These are phyloP conservation scores for Drosophila bifasciata DNA, from an alignment of 1,140 invertebrate species.

Conservation along the genomic window DNA sequence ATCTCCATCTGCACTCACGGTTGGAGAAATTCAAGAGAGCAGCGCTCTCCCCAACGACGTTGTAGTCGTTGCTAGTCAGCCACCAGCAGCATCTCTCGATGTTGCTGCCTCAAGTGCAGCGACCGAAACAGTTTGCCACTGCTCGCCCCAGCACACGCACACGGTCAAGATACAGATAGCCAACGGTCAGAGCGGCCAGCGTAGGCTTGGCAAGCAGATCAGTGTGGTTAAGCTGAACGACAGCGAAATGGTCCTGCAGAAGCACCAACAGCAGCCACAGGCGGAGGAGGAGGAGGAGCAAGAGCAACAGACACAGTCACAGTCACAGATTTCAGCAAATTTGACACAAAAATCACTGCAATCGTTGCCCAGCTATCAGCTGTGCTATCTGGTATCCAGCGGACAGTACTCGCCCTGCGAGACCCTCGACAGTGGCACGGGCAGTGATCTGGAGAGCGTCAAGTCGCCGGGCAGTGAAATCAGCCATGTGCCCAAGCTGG, in stretches of 20 bases:
- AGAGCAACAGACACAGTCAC: slow-evolving; percentile 13
- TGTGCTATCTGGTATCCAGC: slow-evolving; percentile 88
- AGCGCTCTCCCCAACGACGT: slow-evolving; percentile 31
- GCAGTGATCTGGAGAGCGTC: slow-evolving; percentile 89
- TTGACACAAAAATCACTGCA: too few relatives aligned
- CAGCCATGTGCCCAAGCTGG: slow-evolving; percentile 80
- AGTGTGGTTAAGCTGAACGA: slow-evolving; percentile 70
- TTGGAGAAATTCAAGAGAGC: slow-evolving; percentile 49
- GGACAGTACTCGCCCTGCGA: slow-evolving; percentile 92
- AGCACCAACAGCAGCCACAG: slow-evolving; percentile 25
- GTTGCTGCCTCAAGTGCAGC: slow-evolving; percentile 44
- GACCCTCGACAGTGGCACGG: slow-evolving; percentile 92
- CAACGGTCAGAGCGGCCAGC: slow-evolving; percentile 47
- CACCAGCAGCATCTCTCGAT: slow-evolving; percentile 27
- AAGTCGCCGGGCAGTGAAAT: slow-evolving; percentile 43
- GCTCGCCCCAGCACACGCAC: slow-evolving; percentile 59
- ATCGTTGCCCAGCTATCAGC: slow-evolving; percentile 79
- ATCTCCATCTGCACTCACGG: neutral
- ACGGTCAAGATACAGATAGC: slow-evolving; percentile 82
- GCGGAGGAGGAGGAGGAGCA: slow-evolving; percentile 43
- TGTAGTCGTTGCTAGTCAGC: slow-evolving; percentile 36
- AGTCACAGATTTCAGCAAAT: slow-evolving; percentile 20
- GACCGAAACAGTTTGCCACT: slow-evolving; percentile 57
- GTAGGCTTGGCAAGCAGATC: slow-evolving; percentile 63
- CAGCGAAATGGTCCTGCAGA: slow-evolving; percentile 43